Evolutionary conservation across 1,140 invertebrate genomes (phyloP), one percentile per base, ranked within the genome.

Genomic region (Drosophila cardini): DNA sequence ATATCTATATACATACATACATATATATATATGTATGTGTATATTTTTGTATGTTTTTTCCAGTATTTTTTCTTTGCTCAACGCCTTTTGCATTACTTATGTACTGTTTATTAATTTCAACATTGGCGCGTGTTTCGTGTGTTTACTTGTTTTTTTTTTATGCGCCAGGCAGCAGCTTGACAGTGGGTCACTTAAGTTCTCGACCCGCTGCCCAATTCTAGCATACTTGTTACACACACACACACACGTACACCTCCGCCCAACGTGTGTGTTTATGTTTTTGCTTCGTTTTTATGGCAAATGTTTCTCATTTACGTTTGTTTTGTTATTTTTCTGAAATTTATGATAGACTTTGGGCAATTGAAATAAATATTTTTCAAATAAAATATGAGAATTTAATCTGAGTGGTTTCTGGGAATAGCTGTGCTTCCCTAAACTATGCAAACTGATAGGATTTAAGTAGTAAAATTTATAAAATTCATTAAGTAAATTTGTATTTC

Each of bases 101-200:
- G 70, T 38, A 45, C 55, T 73, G 50, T 56, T 87, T 85, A 87
- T 87, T 85, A 82, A 87, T 85, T 85, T 82, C 58, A 65, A 65
- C 48, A 52, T 63, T 53, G 72, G 72, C 63, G 73, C 67, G 55
- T 58, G 67, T 38, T 70, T 46, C 55, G 21, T 21, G 3, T 21
- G 21, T 63, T 15, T 52, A 73, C 48, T 64, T 81, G 75, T 69
- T 69, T 48, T 7, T 46, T 81, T 78, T 73, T 69, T 48, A 9
- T 46, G 46, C 9, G 40, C n/a, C 45, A 11, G 30, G 13, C 36
- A 11, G 5, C 50, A 32, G 48, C 15, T 75, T 76, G 46, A 77
- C 70, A 48, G 50, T 58, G 63, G 73, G 38, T 76, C 74, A 52
- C 18, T 34, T 26, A 72, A 80, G 64, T 61, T 46, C 38, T 68